Evolutionary conservation across 2,888 invertebrate species (phyloP).

Genomic region (Hydraecia micacea): DNA sequence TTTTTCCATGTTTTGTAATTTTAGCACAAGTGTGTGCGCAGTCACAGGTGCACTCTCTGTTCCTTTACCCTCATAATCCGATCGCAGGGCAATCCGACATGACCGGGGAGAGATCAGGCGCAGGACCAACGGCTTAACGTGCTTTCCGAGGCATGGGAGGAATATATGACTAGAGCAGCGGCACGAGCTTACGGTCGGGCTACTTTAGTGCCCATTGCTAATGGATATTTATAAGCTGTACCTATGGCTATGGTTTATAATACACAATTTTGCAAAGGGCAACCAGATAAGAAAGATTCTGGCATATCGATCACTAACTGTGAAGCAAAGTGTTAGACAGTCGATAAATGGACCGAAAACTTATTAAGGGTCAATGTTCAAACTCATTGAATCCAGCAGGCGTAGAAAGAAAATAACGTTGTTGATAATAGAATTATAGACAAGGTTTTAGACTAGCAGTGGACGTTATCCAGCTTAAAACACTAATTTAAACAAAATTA

Average conservation of each 20-base stretch:
- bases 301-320: neutral
- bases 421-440: neutral
- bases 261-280: neutral
- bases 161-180: no score
- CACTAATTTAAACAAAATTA: neutral
- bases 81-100: no score
- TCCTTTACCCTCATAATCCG: no score
- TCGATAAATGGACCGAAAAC: neutral
- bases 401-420: neutral
- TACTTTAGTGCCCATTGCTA: neutral
- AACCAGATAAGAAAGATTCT: neutral
- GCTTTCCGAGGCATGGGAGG: no score
- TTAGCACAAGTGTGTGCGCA: neutral
- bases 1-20: neutral
- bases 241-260: neutral
- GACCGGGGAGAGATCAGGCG: no score
- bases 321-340: neutral
- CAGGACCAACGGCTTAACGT: no score
- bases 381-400: neutral
- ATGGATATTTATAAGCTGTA: neutral
- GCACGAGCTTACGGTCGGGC: no score
- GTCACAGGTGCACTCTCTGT: no score
- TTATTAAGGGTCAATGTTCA: neutral
- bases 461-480: neutral
- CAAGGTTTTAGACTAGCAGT: neutral